phyloP scores from a whole-genome alignment of 2,797 vertebrate species.

The Schizothorax lantsangensis region DNA sequence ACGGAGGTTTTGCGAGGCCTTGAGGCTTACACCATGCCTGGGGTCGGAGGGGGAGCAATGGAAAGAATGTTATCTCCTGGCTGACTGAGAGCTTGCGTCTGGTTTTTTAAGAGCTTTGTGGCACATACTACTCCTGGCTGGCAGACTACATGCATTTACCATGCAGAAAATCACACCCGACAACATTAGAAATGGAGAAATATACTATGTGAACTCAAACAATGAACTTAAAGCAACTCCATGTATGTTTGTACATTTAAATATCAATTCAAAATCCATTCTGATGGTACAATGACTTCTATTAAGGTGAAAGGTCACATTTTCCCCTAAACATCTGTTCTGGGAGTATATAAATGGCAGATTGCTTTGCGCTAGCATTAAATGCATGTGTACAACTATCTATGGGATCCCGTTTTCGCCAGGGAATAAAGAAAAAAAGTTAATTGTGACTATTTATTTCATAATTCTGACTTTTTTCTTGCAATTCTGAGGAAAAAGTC shows the following conservation, averaged over 20 bases:
- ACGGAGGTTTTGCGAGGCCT: conserved; percentile 23
- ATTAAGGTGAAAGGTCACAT: background rate
- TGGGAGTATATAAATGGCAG: background rate
- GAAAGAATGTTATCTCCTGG: conserved; percentile 64
- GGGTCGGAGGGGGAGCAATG: conserved; percentile 43
- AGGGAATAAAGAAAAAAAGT: no score
- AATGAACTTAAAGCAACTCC: background rate
- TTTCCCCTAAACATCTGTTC: background rate
- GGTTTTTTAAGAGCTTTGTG: conserved; percentile 41
- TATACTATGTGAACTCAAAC: background rate
- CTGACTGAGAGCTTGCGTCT: conserved; percentile 39
- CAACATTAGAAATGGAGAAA: background rate
- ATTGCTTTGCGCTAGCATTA: background rate
- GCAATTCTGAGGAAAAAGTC: no score
- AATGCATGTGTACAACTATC: background rate
- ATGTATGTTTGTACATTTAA: background rate
- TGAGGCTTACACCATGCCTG: conserved; percentile 32
- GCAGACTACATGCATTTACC: background rate
- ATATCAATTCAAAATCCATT: no score
- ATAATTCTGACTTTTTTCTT: no score
- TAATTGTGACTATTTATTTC: no score
- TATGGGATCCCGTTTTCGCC: background rate
- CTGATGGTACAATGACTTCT: background rate
- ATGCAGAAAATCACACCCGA: background rate
- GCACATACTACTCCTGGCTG: background rate